phyloP scores from a whole-genome alignment of 2,797 vertebrate genomes.

The Cyprinodon diabolis region DNA sequence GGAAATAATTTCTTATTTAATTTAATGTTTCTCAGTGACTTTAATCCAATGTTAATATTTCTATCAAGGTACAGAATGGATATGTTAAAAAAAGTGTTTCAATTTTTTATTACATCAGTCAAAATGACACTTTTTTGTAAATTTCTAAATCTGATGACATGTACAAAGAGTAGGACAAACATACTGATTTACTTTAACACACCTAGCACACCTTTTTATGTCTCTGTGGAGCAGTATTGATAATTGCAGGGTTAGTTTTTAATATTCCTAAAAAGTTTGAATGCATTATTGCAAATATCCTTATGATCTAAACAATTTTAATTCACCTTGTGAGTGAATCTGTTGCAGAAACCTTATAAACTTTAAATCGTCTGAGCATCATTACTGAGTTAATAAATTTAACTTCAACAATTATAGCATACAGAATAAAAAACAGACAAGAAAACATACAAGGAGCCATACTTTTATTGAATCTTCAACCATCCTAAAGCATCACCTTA shows the following conservation, averaged over 20 bases:
- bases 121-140: neutral
- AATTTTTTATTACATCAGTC: neutral
- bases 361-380: neutral
- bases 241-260: no score
- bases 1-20: neutral
- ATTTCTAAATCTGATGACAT: neutral
- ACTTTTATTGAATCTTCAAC: slow-evolving; percentile 49
- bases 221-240: neutral
- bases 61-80: neutral
- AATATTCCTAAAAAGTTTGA: no score
- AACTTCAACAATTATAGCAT: neutral
- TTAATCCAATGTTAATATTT: neutral
- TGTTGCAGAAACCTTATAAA: neutral
- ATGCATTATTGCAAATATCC: no score
- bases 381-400: neutral
- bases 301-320: neutral
- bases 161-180: neutral
- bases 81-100: neutral
- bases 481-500: slow-evolving; percentile 42
- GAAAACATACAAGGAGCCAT: slow-evolving; percentile 31
- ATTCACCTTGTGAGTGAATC: neutral
- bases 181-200: no score
- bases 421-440: neutral
- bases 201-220: neutral
- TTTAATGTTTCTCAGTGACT: neutral